phyloP scores from a whole-genome alignment of 2,113 vertebrate species.

The Anguilla rostrata region DNA sequence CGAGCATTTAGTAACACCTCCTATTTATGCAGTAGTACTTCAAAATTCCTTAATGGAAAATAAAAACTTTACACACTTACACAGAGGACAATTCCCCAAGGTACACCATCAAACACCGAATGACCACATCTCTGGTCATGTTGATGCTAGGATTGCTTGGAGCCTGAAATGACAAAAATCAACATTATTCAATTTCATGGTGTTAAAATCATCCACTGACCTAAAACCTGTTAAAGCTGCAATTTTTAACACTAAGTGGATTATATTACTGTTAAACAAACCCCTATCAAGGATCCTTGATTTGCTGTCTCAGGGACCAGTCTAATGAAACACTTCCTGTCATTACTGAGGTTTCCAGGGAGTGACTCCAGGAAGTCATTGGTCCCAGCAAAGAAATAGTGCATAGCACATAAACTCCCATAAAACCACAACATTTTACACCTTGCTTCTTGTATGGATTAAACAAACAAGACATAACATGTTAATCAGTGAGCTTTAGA shows the following conservation, averaged over 20 bases:
- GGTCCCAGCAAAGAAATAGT: no score
- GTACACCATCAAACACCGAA: slow-evolving; percentile 25
- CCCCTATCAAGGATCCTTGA: background rate
- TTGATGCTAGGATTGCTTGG: slow-evolving; percentile 22
- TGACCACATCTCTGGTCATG: slow-evolving; percentile 25
- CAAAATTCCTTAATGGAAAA: background rate
- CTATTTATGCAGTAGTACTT: slow-evolving; percentile 23
- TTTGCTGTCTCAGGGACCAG: background rate
- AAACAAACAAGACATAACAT: slow-evolving; percentile 1
- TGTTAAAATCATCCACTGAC: background rate
- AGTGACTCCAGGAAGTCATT: no score
- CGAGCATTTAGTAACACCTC: slow-evolving; percentile 8
- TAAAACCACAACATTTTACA: background rate
- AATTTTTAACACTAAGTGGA: background rate
- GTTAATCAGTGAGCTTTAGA: background rate
- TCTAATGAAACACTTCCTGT: no score
- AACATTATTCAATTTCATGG: background rate
- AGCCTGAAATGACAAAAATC: background rate
- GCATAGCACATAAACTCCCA: background rate
- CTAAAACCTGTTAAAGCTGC: slow-evolving; percentile 1
- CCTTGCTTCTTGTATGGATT: background rate
- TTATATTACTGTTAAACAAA: background rate
- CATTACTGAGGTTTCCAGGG: no score
- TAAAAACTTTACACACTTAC: slow-evolving; percentile 15
- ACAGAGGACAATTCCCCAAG: slow-evolving; percentile 24